Evolutionary conservation across 2,888 invertebrate genomes (phyloP).

Genomic region (Drosophila suboccidentalis): DNA sequence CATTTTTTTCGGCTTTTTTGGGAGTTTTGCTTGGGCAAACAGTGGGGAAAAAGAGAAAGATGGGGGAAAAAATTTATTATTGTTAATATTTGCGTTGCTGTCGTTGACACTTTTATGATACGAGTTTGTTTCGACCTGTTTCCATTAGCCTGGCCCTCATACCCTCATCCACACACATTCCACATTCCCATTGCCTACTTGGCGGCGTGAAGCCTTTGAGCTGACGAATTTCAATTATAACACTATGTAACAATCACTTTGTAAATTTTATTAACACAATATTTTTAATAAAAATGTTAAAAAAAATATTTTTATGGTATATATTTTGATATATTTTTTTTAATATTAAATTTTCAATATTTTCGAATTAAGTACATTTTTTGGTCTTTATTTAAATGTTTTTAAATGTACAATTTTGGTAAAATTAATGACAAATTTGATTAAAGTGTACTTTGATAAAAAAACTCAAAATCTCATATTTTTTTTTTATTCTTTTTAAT

Average conservation of each 20-base stretch:
- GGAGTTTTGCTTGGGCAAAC: constrained; percentile 1
- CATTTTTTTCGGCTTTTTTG: constrained; percentile 32
- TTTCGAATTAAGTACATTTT: too few relatives aligned
- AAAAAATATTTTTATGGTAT: background rate
- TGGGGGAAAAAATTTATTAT: constrained; percentile 59
- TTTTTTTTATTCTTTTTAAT: too few relatives aligned
- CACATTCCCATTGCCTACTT: constrained; percentile 46
- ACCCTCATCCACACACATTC: background rate
- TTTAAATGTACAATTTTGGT: too few relatives aligned
- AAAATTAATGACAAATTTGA: too few relatives aligned
- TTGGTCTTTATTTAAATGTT: too few relatives aligned
- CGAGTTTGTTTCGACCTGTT: constrained; percentile 27
- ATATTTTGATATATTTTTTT: too few relatives aligned
- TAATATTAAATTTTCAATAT: too few relatives aligned
- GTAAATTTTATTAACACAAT: background rate
- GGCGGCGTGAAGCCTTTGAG: constrained; percentile 63
- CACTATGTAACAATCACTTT: background rate
- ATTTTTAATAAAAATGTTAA: background rate
- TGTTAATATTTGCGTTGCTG: constrained; percentile 63
- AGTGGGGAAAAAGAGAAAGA: background rate
- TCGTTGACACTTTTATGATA: constrained; percentile 66
- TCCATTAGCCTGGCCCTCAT: constrained; percentile 18
- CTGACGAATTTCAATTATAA: constrained; percentile 28
- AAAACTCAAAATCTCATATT: too few relatives aligned
- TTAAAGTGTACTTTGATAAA: too few relatives aligned